Evolutionary conservation across 2,113 vertebrate species (phyloP).

Genomic region (Platanista minor): DNA sequence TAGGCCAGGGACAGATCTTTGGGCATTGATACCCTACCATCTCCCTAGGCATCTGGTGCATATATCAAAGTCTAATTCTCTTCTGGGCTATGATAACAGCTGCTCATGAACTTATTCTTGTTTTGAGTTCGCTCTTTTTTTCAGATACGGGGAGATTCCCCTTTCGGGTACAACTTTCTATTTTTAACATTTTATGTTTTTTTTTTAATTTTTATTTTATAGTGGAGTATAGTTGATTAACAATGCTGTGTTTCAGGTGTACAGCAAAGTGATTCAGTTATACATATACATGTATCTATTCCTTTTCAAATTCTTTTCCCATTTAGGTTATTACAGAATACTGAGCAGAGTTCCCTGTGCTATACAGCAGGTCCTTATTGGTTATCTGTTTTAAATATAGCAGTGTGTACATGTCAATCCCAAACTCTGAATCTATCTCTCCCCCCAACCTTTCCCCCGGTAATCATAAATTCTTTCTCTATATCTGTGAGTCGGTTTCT

Average conservation of each 20-base stretch:
- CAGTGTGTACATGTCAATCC: neutral
- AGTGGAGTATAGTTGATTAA: neutral
- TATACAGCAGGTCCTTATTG: neutral
- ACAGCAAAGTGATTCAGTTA: neutral
- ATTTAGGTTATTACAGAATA: neutral
- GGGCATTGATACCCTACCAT: neutral
- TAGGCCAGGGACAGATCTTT: neutral
- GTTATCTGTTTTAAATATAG: neutral
- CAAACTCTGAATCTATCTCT: neutral
- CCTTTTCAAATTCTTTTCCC: neutral
- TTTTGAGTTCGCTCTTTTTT: neutral
- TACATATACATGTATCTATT: neutral
- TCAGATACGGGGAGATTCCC: neutral
- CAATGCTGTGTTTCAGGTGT: neutral
- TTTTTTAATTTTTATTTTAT: neutral
- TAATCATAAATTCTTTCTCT: neutral
- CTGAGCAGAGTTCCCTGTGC: neutral
- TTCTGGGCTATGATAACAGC: neutral
- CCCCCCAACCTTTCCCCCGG: neutral
- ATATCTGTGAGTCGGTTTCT: neutral
- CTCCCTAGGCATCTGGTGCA: neutral
- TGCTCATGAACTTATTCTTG: neutral
- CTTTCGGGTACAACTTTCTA: neutral
- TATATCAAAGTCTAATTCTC: neutral
- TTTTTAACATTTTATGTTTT: neutral